A percentile compares a stretch with the other conserved stretches of the same genome.
Evolutionary conservation across 2,888 invertebrate species (phyloP).

Genomic region (Tipula lateralis): DNA sequence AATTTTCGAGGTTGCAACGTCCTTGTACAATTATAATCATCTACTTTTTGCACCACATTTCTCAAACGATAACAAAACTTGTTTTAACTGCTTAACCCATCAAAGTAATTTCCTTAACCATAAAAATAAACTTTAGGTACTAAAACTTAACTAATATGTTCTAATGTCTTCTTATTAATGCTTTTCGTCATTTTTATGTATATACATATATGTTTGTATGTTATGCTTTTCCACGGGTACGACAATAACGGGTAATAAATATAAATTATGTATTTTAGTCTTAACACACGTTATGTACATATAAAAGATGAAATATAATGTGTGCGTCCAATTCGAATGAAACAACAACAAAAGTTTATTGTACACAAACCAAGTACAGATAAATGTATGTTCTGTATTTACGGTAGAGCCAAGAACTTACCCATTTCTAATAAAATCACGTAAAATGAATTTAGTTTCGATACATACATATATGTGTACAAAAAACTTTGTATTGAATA

Average conservation of each 20-base stretch:
- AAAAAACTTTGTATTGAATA: neutral
- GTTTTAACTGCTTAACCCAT: neutral
- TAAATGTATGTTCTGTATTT: too few relatives aligned
- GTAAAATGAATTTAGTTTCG: neutral
- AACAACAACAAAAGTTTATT: neutral
- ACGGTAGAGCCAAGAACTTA: neutral
- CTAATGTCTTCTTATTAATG: neutral
- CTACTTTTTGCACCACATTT: neutral
- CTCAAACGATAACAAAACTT: neutral
- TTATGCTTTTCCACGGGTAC: too few relatives aligned
- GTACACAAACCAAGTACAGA: neutral
- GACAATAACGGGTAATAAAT: constrained; percentile 13
- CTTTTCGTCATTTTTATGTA: neutral
- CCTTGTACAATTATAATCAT: neutral
- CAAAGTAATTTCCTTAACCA: neutral
- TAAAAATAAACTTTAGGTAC: neutral
- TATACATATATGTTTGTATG: too few relatives aligned
- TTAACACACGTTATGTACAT: neutral
- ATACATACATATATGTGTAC: neutral
- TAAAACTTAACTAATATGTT: constrained; percentile 6
- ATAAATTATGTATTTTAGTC: neutral
- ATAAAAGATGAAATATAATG: neutral
- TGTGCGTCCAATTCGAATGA: neutral
- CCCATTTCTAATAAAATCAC: neutral
- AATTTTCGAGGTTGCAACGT: neutral